phyloP scores from a whole-genome alignment of 1,140 invertebrate genomes.

The Centruroides sculpturatus region DNA sequence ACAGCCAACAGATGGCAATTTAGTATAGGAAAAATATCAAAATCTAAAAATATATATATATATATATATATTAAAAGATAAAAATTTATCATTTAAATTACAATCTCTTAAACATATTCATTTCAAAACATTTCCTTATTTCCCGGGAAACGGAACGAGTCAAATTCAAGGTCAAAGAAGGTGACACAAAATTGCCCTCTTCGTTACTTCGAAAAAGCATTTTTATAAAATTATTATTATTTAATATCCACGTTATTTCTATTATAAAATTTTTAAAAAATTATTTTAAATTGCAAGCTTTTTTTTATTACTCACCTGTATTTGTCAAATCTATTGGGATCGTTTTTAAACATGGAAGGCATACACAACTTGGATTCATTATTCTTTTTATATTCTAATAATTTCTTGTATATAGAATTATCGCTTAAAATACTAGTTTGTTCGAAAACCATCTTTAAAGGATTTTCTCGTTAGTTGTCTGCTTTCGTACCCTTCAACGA shows the following conservation, averaged over 20 bases:
- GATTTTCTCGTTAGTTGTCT: too few species aligned
- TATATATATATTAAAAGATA: neutral
- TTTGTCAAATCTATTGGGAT: slow-evolving; percentile 60
- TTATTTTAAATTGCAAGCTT: neutral
- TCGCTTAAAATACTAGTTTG: too few species aligned
- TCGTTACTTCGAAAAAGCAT: neutral
- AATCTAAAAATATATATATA: neutral
- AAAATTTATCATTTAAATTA: neutral
- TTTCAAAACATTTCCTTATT: neutral
- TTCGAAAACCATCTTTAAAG: too few species aligned
- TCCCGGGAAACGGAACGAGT: too few species aligned
- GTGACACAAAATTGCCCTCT: neutral
- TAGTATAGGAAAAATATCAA: slow-evolving; percentile 1
- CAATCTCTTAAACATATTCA: too few species aligned
- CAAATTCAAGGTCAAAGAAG: neutral
- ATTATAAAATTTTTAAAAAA: neutral
- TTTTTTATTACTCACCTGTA: slow-evolving; percentile 45
- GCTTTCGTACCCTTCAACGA: too few species aligned
- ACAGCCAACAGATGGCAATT: neutral
- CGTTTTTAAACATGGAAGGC: slow-evolving; percentile 53
- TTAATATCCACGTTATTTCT: neutral
- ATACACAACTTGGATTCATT: slow-evolving; percentile 57
- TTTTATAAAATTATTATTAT: too few species aligned
- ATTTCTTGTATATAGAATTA: slow-evolving; percentile 40
- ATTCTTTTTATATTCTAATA: slow-evolving; percentile 51